Percentiles rank a stretch among this genome's conserved stretches.
These are phyloP conservation scores for Eurystomus glaucurus DNA, from an alignment of 2,797 vertebrate species.

Conservation along the genomic window DNA sequence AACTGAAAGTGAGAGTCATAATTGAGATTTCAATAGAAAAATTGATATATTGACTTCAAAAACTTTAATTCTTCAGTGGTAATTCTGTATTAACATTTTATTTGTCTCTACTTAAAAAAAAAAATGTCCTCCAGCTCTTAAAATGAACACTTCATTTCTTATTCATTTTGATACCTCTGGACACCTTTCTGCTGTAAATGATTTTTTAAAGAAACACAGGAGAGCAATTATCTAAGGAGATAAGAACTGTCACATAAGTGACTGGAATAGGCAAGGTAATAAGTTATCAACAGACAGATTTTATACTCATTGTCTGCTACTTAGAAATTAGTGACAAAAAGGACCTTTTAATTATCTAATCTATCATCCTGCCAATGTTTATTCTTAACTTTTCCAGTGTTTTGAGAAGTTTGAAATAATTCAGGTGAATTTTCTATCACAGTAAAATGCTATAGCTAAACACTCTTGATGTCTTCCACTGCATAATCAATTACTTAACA, in stretches of 20 bases:
- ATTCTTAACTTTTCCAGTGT: slow-evolving; percentile 13
- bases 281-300: background rate
- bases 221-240: background rate
- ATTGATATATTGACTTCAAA: rapidly evolving
- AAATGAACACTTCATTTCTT: background rate
- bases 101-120: background rate
- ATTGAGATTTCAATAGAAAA: background rate
- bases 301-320: background rate
- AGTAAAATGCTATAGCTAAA: background rate
- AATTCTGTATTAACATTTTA: background rate
- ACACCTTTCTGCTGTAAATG: background rate
- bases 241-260: background rate
- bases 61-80: background rate
- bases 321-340: slow-evolving; percentile 21
- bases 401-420: slow-evolving; percentile 38
- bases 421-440: background rate
- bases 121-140: background rate
- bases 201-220: background rate
- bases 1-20: background rate
- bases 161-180: background rate
- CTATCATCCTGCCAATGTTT: slow-evolving; percentile 18
- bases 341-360: slow-evolving; percentile 48
- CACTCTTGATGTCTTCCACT: background rate
- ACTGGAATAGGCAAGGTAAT: background rate
- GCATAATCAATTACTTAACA: background rate